These are phyloP conservation scores for Tricholaema leucomelas DNA, from an alignment of 2,113 vertebrate species.

Conservation along the genomic window DNA sequence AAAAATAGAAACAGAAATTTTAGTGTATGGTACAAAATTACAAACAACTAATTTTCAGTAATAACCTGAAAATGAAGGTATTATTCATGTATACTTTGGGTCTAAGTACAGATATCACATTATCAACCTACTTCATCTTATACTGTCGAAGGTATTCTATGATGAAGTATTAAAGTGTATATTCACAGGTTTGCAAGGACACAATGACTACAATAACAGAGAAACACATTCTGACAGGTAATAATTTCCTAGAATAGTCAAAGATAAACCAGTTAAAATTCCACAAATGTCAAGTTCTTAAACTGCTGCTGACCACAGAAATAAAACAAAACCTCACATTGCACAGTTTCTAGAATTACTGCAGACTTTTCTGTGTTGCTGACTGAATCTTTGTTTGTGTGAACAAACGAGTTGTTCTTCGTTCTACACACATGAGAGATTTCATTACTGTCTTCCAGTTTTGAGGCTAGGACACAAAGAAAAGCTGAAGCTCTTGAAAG, in stretches of 20 bases:
- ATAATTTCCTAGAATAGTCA: background rate
- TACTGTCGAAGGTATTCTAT: background rate
- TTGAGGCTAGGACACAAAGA: conserved; percentile 17
- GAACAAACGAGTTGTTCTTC: background rate
- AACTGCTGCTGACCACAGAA: background rate
- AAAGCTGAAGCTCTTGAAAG: conserved; percentile 17
- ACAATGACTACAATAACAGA: background rate
- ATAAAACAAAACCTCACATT: background rate
- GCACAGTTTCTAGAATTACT: background rate
- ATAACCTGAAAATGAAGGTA: background rate
- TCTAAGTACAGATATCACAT: background rate
- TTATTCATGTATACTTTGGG: background rate
- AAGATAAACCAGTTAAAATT: background rate
- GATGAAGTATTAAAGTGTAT: background rate
- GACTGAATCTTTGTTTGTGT: background rate
- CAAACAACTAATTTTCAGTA: background rate
- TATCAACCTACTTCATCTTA: background rate
- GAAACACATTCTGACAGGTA: background rate
- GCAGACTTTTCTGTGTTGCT: background rate
- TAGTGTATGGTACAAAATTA: background rate
- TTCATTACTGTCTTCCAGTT: conserved; percentile 18
- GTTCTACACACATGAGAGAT: conserved; percentile 19
- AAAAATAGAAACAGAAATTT: background rate
- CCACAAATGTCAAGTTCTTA: background rate
- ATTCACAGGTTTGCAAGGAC: background rate